These are phyloP conservation scores for Picus viridis DNA, from an alignment of 2,797 vertebrate genomes.

Conservation along the genomic window DNA sequence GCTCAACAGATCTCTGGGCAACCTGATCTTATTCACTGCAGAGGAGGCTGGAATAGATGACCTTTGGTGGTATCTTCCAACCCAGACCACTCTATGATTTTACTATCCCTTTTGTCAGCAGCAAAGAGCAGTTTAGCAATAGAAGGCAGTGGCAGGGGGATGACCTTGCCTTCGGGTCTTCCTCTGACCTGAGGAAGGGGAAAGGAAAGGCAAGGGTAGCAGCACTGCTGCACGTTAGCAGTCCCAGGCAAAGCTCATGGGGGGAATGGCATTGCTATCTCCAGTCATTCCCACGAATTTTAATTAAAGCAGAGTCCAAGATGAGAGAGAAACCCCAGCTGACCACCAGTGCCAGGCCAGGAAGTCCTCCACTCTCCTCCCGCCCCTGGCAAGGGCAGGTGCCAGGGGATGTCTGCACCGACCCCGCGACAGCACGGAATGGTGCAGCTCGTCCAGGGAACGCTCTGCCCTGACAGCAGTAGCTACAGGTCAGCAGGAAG, in stretches of 20 bases:
- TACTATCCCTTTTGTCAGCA: not conserved
- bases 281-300: not conserved
- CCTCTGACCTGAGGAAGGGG: not conserved
- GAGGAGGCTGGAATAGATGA: no score
- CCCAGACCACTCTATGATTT: no score
- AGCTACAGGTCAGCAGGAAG: conserved; percentile 34
- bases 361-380: not conserved
- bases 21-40: no score
- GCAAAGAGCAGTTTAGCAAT: not conserved
- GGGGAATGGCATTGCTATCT: not conserved
- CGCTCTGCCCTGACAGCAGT: not conserved
- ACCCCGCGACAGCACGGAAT: accelerated
- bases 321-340: not conserved
- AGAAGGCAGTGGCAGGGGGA: not conserved
- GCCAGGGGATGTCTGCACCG: not conserved
- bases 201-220: not conserved
- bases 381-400: not conserved
- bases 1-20: no score
- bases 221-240: not conserved
- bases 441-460: not conserved
- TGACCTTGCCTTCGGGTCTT: not conserved
- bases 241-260: not conserved
- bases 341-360: not conserved
- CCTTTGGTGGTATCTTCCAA: no score
- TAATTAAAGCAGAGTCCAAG: not conserved